Evolutionary conservation across 2,888 invertebrate species (phyloP).

Genomic region (Nemotelus pantherinus): DNA sequence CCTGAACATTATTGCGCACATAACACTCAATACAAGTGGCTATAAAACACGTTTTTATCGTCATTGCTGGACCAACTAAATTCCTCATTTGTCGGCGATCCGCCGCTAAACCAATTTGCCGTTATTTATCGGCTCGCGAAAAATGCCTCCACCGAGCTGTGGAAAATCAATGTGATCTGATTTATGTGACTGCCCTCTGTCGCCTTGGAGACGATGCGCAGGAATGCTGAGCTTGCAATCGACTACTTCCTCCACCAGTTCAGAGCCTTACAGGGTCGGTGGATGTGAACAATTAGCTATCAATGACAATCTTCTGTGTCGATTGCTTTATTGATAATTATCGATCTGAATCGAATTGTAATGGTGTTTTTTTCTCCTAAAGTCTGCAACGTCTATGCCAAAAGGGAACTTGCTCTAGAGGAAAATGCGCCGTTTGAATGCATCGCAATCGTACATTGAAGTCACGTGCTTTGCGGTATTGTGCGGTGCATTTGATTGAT

Average conservation of each 20-base stretch:
- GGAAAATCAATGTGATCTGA: not conserved
- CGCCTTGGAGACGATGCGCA: slow-evolving; percentile 1
- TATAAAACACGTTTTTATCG: slow-evolving; percentile 25
- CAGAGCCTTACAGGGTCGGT: not conserved
- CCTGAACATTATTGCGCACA: not conserved
- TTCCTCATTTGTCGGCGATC: not conserved
- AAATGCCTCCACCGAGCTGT: slow-evolving; percentile 10
- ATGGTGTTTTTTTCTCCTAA: not conserved
- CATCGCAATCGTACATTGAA: not conserved
- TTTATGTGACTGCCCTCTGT: not conserved
- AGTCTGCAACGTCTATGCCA: not conserved
- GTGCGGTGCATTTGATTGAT: not conserved
- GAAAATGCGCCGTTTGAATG: not conserved
- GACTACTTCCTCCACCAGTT: too few species aligned
- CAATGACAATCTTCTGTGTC: slow-evolving; percentile 32
- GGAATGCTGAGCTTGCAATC: not conserved
- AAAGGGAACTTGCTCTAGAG: slow-evolving; percentile 41
- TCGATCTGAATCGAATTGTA: not conserved
- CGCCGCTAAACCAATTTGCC: not conserved
- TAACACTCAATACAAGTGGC: not conserved
- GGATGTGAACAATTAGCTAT: slow-evolving; percentile 37
- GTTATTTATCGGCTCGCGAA: slow-evolving; percentile 11
- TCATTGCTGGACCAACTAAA: not conserved
- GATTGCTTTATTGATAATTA: slow-evolving; percentile 34
- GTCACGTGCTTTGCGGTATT: slow-evolving; percentile 34